Evolutionary conservation across 2,888 invertebrate genomes (phyloP).

Genomic region (Ophioninae sp.): DNA sequence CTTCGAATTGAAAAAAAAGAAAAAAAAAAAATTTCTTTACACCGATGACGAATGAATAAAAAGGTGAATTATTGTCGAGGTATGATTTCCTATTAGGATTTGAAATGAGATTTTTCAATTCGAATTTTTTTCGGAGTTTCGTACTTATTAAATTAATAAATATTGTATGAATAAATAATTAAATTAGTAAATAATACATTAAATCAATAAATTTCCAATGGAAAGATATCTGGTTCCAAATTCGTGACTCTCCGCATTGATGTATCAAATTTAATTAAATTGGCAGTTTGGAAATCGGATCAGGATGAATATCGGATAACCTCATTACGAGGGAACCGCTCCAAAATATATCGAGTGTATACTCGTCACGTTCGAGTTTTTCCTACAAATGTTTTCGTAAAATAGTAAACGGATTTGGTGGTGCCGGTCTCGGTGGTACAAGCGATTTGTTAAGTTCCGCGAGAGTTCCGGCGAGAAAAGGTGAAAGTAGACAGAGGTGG

Average conservation of each 20-base stretch:
- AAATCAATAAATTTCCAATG: too few species aligned
- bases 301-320: too few species aligned
- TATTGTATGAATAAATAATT: too few species aligned
- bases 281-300: too few species aligned
- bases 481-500: slow-evolving; percentile 23
- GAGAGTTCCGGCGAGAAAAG: slow-evolving; percentile 59
- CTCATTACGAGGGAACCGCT: too few species aligned
- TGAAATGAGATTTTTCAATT: too few species aligned
- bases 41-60: not conserved
- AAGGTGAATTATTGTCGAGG: not conserved
- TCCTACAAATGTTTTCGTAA: not conserved
- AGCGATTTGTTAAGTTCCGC: slow-evolving; percentile 53
- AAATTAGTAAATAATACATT: too few species aligned
- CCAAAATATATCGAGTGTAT: not conserved
- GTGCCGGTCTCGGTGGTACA: slow-evolving; percentile 13
- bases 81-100: not conserved
- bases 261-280: too few species aligned
- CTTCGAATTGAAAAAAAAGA: not conserved
- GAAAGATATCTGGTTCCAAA: too few species aligned
- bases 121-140: too few species aligned
- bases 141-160: too few species aligned
- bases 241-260: too few species aligned
- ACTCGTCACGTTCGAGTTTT: not conserved
- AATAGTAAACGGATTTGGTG: not conserved
- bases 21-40: not conserved